Evolutionary conservation across 1,140 invertebrate species (phyloP).

Genomic region (Penaeus indicus): DNA sequence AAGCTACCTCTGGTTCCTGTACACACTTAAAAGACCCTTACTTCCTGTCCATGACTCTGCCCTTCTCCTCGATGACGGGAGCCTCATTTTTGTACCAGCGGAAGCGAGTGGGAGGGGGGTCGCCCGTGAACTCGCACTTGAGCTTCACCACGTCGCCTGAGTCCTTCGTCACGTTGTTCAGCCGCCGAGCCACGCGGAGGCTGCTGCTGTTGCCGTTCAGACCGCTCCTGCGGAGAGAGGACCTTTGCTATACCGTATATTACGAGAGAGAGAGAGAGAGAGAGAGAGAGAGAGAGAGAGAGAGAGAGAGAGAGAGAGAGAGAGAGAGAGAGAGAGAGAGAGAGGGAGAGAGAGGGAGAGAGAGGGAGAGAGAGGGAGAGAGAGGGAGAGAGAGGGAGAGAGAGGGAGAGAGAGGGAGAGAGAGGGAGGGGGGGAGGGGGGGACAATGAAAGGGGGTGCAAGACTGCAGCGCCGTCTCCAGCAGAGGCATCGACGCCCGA

Average conservation of each 20-base stretch:
- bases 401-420: background rate
- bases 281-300: background rate
- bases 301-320: background rate
- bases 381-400: background rate
- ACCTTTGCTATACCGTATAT: no score
- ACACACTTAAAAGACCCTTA: background rate
- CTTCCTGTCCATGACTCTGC: constrained; percentile 73
- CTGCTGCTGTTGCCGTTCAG: constrained; percentile 49
- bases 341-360: background rate
- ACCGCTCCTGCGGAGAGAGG: constrained; percentile 55
- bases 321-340: constrained; percentile 6
- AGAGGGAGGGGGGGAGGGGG: background rate
- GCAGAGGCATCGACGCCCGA: background rate
- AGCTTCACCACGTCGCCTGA: constrained; percentile 76
- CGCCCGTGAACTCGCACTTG: constrained; percentile 79
- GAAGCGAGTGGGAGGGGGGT: constrained; percentile 74
- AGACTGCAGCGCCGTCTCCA: background rate
- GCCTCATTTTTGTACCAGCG: constrained; percentile 80
- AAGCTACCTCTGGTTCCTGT: background rate
- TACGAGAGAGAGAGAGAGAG: background rate
- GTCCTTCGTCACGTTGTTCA: constrained; percentile 78
- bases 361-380: background rate
- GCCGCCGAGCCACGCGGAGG: constrained; percentile 68
- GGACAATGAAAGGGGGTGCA: background rate
- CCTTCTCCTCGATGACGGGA: constrained; percentile 73